Base-by-base conservation (phyloP, 2,888 invertebrate species). In the Catocala fraxini region DNA sequence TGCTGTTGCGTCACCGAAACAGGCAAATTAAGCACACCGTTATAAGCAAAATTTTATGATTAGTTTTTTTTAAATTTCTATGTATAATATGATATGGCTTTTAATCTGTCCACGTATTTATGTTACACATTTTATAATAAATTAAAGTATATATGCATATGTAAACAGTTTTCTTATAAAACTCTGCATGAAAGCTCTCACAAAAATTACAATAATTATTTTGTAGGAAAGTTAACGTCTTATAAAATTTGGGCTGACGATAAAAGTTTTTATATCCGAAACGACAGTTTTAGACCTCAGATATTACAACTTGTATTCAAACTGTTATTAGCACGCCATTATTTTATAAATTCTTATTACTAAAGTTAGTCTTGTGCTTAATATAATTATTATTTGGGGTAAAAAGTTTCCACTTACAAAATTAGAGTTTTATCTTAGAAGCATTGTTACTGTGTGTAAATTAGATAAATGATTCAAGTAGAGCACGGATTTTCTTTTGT, bases 281-380 rank as follows among this genome's bases (percentile, higher is more conserved):
- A 59, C 53, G 41, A 42, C 33, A 52, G 47, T 59, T 59, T 58
- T 47, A 53, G 34, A 51, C 12, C 34, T 47, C n/a, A 47, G 58
- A 47, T 58, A 52, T 52, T 15, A 58, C 33, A 41, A 58, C 9
- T 58, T 52, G 46, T 41, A 33, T 6, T 48, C 7, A 52, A 48
- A 48, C 35, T 52, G 52, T 52, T 46, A 58, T 58, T 58, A 58
- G 52, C 47, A 58, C 47, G 33, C 43, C 52, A 47, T 58, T 47
- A 52, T 46, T 58, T 47, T 42, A 45, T 39, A 45, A 51, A 41
- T 46, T 41, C 41, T 47, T 46, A 47, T 58, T 58, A 58, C n/a
- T 10, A 46, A 58, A 58, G 46, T 58, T 58, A 13, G 52, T 52
- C 39, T 12, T 51, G 12, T 42, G 33, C 33, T 43, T 48, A 6